Percentiles rank a stretch among this genome's conserved stretches.
phyloP scores from a whole-genome alignment of 2,797 vertebrate species.

The Trematomus bernacchii region DNA sequence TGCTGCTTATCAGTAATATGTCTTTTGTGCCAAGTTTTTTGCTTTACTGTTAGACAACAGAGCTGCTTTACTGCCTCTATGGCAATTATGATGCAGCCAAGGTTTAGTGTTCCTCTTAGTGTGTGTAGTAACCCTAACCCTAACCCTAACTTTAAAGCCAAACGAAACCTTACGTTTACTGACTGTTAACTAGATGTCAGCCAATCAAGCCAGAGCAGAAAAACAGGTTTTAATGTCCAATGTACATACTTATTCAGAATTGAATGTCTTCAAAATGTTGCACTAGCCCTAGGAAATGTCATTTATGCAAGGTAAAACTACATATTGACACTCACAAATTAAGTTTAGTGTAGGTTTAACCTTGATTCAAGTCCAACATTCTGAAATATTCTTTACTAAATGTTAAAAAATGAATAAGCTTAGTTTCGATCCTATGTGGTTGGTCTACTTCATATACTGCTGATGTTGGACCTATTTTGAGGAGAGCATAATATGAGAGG shows the following conservation, averaged over 20 bases:
- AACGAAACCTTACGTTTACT: neutral
- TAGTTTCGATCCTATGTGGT: neutral
- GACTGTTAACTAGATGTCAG: neutral
- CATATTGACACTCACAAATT: neutral
- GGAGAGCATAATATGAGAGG: conserved; percentile 16
- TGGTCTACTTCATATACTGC: neutral
- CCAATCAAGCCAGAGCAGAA: neutral
- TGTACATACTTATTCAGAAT: neutral
- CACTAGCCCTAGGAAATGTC: neutral
- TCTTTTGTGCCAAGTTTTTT: conserved; percentile 57
- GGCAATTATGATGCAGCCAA: neutral
- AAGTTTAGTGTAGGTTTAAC: neutral
- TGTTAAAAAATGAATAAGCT: neutral
- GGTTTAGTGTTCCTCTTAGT: neutral
- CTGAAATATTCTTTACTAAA: neutral
- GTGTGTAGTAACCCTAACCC: neutral
- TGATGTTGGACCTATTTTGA: neutral
- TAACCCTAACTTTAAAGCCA: neutral
- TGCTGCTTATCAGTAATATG: conserved; percentile 68
- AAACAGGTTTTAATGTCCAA: neutral
- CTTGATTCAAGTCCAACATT: neutral
- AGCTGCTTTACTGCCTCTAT: neutral
- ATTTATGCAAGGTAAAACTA: neutral
- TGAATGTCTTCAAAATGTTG: neutral
- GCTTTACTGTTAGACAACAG: conserved; percentile 22